Base-by-base conservation (phyloP, 1,140 invertebrate species). In the Drosophila suzukii region DNA sequence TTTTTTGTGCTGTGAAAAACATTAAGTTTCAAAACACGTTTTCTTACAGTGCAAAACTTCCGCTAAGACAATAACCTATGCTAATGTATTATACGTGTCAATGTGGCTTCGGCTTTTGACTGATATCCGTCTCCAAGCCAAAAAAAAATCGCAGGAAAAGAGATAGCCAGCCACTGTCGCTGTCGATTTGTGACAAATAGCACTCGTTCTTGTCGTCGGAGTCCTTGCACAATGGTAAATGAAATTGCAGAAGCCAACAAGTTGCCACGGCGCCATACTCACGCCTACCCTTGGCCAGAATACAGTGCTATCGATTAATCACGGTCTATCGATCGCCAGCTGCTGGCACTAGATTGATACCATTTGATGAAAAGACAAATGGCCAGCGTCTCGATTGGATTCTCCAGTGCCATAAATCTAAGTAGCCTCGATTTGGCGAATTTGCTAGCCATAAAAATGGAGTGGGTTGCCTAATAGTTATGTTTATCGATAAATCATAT, bases 31-130 rank as follows among this genome's bases (percentile, higher is more conserved):
- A 5, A 20, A 12, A 46, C 10, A 4, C 24, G 13, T 61, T 66
- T 41, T 34, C 44, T 43, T 20, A 38, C 3, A 41, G 65, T 67
- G 65, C 30, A 43, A 1, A 34, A 30, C 78, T 68, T 78, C 58
- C 67, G 62, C 66, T 70, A 62, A 79, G 71, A 70, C 83, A 86
- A 86, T 88, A 79, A 83, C 78, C 67, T 75, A 76, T 71, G 78
- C 83, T 82, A 86, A 82, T 88, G 83, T 82, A 60, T 77, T 82
- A 76, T 75, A 76, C 78, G 83, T 88, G 83, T 88, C 83, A 82
- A 82, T 86, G 67, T 81, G 78, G 75, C 78, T 75, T 68, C 66
- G 36, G 12, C 62, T 38, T 86, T 79, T 82, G 82, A 88, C 70
- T 82, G 82, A 86, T 86, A 70, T 79, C 62, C 73, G 63, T 61